Percentiles rank a stretch among this genome's conserved stretches.
phyloP scores from a whole-genome alignment of 1,140 invertebrate species.

The Drosophila parvula region DNA sequence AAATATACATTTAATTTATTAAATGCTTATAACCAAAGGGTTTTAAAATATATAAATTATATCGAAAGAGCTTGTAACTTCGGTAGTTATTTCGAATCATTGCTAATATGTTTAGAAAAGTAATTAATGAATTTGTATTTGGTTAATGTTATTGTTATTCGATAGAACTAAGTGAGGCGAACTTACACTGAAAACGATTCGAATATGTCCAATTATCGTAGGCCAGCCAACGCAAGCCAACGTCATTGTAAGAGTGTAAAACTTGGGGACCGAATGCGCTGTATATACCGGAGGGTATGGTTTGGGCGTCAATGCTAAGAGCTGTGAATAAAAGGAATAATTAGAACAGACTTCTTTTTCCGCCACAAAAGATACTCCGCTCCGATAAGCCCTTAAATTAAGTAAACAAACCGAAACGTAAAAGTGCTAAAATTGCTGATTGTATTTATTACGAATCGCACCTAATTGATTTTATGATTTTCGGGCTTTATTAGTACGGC shows the following conservation, averaged over 20 bases:
- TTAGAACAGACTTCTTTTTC: not conserved
- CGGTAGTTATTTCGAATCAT: too few species aligned
- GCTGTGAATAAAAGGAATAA: slow-evolving; percentile 24
- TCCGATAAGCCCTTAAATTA: slow-evolving; percentile 18
- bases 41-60: too few species aligned
- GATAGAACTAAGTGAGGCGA: not conserved
- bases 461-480: slow-evolving; percentile 33
- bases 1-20: too few species aligned
- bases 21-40: too few species aligned
- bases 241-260: slow-evolving; percentile 91
- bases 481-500: slow-evolving; percentile 11
- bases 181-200: slow-evolving; percentile 85
- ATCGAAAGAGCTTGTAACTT: too few species aligned
- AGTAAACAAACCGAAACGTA: slow-evolving; percentile 25
- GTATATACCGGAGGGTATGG: slow-evolving; percentile 94
- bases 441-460: slow-evolving; percentile 28
- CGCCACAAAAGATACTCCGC: not conserved
- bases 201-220: slow-evolving; percentile 91
- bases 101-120: too few species aligned
- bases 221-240: slow-evolving; percentile 92
- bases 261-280: slow-evolving; percentile 87
- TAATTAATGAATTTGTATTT: too few species aligned
- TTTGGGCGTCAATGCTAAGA: slow-evolving; percentile 77
- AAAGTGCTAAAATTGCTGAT: slow-evolving; percentile 26
- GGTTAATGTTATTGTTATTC: too few species aligned